Base-by-base conservation (phyloP, 35 echinoderm and acorn worm genomes). In the Stichopus chloronotus region DNA sequence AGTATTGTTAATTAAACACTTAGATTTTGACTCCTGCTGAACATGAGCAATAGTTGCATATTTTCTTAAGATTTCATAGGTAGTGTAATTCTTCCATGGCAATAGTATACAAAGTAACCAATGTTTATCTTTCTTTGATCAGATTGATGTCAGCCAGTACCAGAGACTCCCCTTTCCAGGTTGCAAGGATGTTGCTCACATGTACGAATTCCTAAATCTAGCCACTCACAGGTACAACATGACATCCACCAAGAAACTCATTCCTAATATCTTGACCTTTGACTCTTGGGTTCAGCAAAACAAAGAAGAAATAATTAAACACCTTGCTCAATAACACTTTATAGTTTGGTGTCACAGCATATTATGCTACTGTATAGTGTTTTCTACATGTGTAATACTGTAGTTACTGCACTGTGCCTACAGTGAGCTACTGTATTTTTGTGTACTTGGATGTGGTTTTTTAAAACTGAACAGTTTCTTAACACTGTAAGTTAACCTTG, bases 191-290 rank as follows among this genome's bases (percentile, higher is more conserved):
- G 86, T 96, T 9, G 93, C 93, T 56, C 94, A 96, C 55, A 94
- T 94, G 95, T 96, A 91, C 83, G 95, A 96, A 68, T 94, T 92
- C 72, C 56, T 96, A 9, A 78, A 94, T 20, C 84, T 83, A 76
- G 93, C 76, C 4, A 90, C 90, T 69, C 90, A 92, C 13, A 84
- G 95, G 9, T 96, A 88, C 95, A 96, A 91, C 77, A 59, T 92
- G 60, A 93, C 91, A 43, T 94, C 95, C 7, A 92, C 95, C 9
- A 96, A 88, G 59, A 94, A 94, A 52, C 81, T 96, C 71, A 53
- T 96, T 8, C 92, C 85, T 1, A 68, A 92, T 55, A 83, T 92
- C 14, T 81, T 94, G 88, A 94, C 81, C 57, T 96, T 96, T 92
- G 89, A 94, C 30, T 20, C 91, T 7, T 96, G 95, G 95, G 92